Evolutionary conservation across 2,888 invertebrate species (phyloP).

Genomic region (Eilema sororculum): DNA sequence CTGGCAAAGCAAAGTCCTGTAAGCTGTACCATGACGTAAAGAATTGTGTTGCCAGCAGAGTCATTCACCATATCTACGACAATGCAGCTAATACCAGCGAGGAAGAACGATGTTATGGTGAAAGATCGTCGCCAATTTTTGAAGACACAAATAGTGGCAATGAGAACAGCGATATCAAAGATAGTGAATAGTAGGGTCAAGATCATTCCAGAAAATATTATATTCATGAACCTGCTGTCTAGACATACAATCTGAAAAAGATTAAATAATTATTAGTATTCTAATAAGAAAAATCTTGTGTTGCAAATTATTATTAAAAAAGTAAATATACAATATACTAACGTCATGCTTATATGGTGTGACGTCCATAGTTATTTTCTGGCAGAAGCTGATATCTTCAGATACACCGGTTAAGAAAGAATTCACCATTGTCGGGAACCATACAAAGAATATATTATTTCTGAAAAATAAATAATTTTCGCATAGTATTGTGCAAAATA

Average conservation of each 20-base stretch:
- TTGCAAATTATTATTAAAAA: too few species aligned
- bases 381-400: not conserved
- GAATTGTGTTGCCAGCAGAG: not conserved
- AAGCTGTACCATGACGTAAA: not conserved
- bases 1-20: not conserved
- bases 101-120: not conserved
- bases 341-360: not conserved
- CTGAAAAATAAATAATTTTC: not conserved
- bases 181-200: not conserved
- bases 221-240: not conserved
- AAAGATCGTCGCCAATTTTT: constrained; percentile 1
- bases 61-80: not conserved
- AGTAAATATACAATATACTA: not conserved
- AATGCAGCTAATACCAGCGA: constrained; percentile 2
- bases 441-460: constrained; percentile 5
- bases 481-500: not conserved
- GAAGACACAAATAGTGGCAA: not conserved
- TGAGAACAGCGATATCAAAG: not conserved
- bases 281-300: not conserved
- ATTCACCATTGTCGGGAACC: constrained; percentile 5
- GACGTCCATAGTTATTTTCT: not conserved
- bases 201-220: not conserved
- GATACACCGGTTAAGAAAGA: not conserved
- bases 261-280: not conserved
- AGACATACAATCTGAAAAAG: not conserved